Conservation (phyloP, 1,140 invertebrate genomes). For the Samia ricini region DNA sequence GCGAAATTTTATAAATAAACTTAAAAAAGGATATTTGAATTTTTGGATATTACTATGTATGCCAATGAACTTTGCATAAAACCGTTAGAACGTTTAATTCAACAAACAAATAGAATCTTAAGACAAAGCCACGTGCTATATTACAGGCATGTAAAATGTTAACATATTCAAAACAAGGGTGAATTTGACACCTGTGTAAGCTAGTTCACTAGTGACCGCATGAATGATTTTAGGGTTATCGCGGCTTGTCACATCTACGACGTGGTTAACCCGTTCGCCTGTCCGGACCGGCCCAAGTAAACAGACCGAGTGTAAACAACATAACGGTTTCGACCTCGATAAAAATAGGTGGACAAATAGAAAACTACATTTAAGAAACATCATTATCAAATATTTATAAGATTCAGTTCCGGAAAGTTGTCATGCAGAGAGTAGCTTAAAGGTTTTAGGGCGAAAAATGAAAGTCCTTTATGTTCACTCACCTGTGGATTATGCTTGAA, state of each 20-base stretch:
- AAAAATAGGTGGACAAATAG: conserved; percentile 10
- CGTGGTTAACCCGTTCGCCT: conserved; percentile 27
- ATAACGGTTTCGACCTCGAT: conserved; percentile 45
- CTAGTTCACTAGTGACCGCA: background rate
- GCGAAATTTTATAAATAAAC: too few relatives aligned
- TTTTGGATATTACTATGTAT: too few relatives aligned
- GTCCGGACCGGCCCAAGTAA: conserved; percentile 18
- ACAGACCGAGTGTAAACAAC: conserved; percentile 30
- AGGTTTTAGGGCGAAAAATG: background rate
- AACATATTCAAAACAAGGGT: background rate
- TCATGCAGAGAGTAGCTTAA: background rate
- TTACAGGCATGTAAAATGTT: background rate
- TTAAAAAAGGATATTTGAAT: too few relatives aligned
- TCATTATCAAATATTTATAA: background rate
- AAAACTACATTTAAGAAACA: conserved; percentile 3
- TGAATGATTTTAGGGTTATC: conserved; percentile 10
- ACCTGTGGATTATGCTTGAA: too few relatives aligned
- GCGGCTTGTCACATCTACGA: conserved; percentile 3
- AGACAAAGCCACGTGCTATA: background rate
- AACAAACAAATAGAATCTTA: background rate
- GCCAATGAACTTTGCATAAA: too few relatives aligned
- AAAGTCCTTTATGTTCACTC: too few relatives aligned
- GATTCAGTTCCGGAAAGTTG: background rate
- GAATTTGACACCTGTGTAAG: background rate
- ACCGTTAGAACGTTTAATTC: too few relatives aligned